Conservation (phyloP, 2,113 vertebrate species). For the Nerophis lumbriciformis region DNA sequence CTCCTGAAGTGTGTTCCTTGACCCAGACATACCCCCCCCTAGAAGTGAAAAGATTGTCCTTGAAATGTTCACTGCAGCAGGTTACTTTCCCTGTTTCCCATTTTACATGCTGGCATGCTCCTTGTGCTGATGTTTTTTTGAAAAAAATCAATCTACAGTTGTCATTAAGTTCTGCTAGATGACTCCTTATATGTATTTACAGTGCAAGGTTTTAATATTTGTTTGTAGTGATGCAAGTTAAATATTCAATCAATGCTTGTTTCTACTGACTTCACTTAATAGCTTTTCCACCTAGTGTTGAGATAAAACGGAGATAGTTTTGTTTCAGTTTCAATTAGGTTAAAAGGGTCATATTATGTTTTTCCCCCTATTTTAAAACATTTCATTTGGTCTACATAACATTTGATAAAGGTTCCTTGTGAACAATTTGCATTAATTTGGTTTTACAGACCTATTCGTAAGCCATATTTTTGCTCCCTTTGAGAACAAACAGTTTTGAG, state of each 20-base stretch:
- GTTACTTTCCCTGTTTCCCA: slow-evolving; percentile 17
- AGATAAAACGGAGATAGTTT: too few relatives aligned
- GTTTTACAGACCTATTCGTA: too few relatives aligned
- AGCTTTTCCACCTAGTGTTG: too few relatives aligned
- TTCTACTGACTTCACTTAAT: too few relatives aligned
- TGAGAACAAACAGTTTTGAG: too few relatives aligned
- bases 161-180: slow-evolving; percentile 5
- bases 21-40: slow-evolving; percentile 36
- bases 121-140: slow-evolving; percentile 9
- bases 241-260: background rate
- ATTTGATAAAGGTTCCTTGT: too few relatives aligned
- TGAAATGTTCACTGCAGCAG: slow-evolving; percentile 38
- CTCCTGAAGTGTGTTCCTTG: slow-evolving; percentile 47
- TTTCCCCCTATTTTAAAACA: too few relatives aligned
- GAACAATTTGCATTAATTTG: too few relatives aligned
- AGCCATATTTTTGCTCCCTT: too few relatives aligned
- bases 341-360: too few relatives aligned
- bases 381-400: too few relatives aligned
- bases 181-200: slow-evolving; percentile 11
- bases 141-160: slow-evolving; percentile 7
- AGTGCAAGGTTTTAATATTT: background rate
- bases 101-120: slow-evolving; percentile 12
- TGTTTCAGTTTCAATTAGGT: too few relatives aligned
- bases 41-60: slow-evolving; percentile 50
- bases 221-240: background rate